Percentiles rank a stretch among this genome's conserved stretches.
Conservation (phyloP, 2,888 invertebrate genomes). For the Anthoptus insignis region DNA sequence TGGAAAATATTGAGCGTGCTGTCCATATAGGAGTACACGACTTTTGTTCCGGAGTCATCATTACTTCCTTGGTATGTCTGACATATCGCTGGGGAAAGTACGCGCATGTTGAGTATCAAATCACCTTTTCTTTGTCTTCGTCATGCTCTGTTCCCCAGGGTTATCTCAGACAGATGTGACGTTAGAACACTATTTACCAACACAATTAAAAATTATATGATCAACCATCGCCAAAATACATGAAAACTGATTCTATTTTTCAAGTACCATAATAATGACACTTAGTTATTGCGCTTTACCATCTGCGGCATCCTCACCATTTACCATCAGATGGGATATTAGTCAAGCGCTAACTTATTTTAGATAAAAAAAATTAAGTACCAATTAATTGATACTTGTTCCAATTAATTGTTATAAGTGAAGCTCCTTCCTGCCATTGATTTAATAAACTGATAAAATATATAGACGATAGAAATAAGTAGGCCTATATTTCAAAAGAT, state of each 20-base stretch:
- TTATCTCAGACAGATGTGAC: slow-evolving; percentile 12
- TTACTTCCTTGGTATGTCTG: slow-evolving; percentile 53
- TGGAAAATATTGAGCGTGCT: neutral
- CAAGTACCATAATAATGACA: too few species aligned
- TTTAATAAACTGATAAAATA: slow-evolving; percentile 11
- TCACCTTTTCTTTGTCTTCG: slow-evolving; percentile 62
- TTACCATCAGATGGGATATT: too few species aligned
- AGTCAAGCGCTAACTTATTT: too few species aligned
- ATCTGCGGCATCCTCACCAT: too few species aligned
- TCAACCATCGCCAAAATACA: neutral
- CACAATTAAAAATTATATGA: neutral
- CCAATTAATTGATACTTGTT: neutral
- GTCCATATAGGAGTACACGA: slow-evolving; percentile 8
- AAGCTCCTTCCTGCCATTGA: slow-evolving; percentile 45
- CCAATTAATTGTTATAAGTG: slow-evolving; percentile 4
- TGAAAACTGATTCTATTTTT: neutral
- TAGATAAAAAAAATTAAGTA: too few species aligned
- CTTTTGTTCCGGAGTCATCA: slow-evolving; percentile 49
- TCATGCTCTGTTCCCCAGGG: slow-evolving; percentile 20
- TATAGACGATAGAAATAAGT: slow-evolving; percentile 17
- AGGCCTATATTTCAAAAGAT: slow-evolving; percentile 30
- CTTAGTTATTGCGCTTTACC: too few species aligned
- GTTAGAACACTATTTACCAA: neutral
- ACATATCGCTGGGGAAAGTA: slow-evolving; percentile 66
- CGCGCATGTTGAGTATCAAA: slow-evolving; percentile 60